Conservation (phyloP, 30 jellyfish, hydroid and myxozoan species). For the Hydractinia symbiolongicarpus region DNA sequence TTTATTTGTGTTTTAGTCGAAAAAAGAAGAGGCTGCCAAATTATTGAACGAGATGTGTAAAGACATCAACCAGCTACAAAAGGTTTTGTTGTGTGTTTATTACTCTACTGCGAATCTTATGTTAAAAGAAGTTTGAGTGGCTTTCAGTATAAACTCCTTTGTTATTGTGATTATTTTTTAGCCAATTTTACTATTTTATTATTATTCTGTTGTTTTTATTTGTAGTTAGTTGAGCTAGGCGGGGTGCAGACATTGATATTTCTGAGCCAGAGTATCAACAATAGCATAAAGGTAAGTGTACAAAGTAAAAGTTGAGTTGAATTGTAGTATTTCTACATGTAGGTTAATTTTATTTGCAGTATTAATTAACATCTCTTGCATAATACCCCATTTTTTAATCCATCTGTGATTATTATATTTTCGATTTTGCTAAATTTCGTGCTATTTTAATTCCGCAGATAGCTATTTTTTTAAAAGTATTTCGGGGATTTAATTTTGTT, state of each 20-base stretch:
- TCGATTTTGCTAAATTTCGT: too few species aligned
- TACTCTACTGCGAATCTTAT: too few species aligned
- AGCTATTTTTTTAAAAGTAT: too few species aligned
- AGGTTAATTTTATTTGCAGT: too few species aligned
- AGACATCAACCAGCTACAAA: conserved; percentile 45
- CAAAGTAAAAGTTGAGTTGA: neutral
- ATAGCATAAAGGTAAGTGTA: conserved; percentile 49
- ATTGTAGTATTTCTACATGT: neutral
- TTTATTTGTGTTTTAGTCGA: conserved; percentile 36
- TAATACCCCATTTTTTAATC: too few species aligned
- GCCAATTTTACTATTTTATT: neutral
- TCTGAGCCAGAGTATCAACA: conserved; percentile 69
- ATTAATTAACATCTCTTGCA: too few species aligned
- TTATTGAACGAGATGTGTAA: conserved; percentile 44
- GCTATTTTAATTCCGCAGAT: too few species aligned
- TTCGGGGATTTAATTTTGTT: too few species aligned
- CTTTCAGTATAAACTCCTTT: neutral
- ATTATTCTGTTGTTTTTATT: neutral
- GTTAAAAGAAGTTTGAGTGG: too few species aligned
- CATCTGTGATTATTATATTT: too few species aligned
- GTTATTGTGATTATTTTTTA: neutral
- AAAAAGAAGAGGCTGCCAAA: conserved; percentile 69
- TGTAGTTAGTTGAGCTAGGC: conserved; percentile 70
- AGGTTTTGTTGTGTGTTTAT: conserved; percentile 24
- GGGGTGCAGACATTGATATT: conserved; percentile 67